Evolutionary conservation across 2,113 vertebrate genomes (phyloP).

Genomic region (Falcunculus frontatus): DNA sequence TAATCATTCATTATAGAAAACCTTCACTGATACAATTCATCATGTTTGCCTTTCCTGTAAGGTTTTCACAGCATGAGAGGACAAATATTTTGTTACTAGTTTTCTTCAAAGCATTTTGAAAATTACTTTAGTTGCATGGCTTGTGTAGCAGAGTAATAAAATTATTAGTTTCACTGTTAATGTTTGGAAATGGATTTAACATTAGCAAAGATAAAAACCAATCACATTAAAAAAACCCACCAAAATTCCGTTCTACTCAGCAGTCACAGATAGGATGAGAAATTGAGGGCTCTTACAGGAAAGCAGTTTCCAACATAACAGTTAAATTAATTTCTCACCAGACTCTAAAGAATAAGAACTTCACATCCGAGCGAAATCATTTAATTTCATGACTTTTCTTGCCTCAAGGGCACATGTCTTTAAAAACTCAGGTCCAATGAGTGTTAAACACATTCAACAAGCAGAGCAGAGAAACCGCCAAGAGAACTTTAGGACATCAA

Average conservation of each 20-base stretch:
- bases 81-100: not conserved
- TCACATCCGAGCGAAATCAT: not conserved
- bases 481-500: not conserved
- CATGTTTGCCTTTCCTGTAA: not conserved
- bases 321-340: not conserved
- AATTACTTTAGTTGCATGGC: not conserved
- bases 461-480: not conserved
- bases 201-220: not conserved
- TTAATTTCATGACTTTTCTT: not conserved
- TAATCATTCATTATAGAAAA: not conserved
- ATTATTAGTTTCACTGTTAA: not conserved
- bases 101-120: not conserved
- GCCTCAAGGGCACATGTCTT: not conserved
- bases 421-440: not conserved
- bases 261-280: not conserved
- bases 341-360: not conserved
- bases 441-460: not conserved
- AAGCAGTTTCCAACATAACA: not conserved
- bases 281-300: not conserved
- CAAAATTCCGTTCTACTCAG: not conserved
- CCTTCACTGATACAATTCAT: not conserved
- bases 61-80: not conserved
- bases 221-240: accelerated
- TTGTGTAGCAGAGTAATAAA: not conserved
- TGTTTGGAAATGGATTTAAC: not conserved